phyloP scores from a whole-genome alignment of 1,140 invertebrate species.

The Pogonus chalceus region DNA sequence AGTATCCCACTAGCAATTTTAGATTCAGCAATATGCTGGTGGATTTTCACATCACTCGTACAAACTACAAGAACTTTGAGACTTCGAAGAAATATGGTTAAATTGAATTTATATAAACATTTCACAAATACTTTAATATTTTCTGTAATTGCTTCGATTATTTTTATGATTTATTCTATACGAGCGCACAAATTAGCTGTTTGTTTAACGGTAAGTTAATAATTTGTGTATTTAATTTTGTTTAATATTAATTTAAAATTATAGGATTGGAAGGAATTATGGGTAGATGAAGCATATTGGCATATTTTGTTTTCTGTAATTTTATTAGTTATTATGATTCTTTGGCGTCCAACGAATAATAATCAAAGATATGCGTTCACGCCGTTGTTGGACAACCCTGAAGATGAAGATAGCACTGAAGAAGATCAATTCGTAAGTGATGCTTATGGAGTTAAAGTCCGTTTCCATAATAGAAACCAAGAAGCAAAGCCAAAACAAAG shows the following conservation, averaged over 20 bases:
- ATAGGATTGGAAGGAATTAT: slow-evolving; percentile 82
- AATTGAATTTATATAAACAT: slow-evolving; percentile 80
- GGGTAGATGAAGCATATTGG: slow-evolving; percentile 92
- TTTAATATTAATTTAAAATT: slow-evolving; percentile 16
- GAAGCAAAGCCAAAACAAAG: slow-evolving; percentile 32
- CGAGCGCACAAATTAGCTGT: slow-evolving; percentile 58
- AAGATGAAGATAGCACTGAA: slow-evolving; percentile 71
- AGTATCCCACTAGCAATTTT: slow-evolving; percentile 62
- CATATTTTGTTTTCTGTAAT: slow-evolving; percentile 82
- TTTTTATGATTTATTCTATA: slow-evolving; percentile 89
- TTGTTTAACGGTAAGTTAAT: slow-evolving; percentile 58
- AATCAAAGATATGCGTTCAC: slow-evolving; percentile 93
- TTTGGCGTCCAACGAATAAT: slow-evolving; percentile 90
- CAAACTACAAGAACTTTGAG: slow-evolving; percentile 80
- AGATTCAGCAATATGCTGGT: slow-evolving; percentile 63
- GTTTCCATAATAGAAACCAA: slow-evolving; percentile 38
- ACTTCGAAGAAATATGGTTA: slow-evolving; percentile 76
- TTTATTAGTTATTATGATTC: slow-evolving; percentile 82
- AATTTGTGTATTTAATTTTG: not conserved
- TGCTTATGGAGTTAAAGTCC: slow-evolving; percentile 74
- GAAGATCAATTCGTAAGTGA: slow-evolving; percentile 76
- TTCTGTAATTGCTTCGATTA: slow-evolving; percentile 74
- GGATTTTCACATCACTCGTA: slow-evolving; percentile 83
- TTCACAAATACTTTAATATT: slow-evolving; percentile 91
- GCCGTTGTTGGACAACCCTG: slow-evolving; percentile 75